Evolutionary conservation across 2,888 invertebrate genomes (phyloP).

Genomic region (Xanthia icteritia): DNA sequence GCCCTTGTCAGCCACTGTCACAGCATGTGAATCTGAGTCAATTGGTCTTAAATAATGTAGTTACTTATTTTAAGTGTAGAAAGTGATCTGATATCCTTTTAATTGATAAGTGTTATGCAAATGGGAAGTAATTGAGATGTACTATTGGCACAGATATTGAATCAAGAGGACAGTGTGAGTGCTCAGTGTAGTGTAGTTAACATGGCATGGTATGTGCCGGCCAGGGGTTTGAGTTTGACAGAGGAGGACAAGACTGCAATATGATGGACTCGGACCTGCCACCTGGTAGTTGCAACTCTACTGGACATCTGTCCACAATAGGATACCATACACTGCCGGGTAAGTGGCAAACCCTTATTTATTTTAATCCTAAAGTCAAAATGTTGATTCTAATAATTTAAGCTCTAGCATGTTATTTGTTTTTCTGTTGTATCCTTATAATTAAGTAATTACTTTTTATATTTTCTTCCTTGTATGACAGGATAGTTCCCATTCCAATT

Average conservation of each 20-base stretch:
- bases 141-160: conserved; percentile 62
- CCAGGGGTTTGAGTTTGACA: conserved; percentile 67
- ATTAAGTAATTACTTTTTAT: too few relatives aligned
- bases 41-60: conserved; percentile 40
- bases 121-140: conserved; percentile 54
- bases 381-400: not conserved
- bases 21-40: conserved; percentile 42
- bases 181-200: conserved; percentile 72
- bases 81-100: conserved; percentile 48
- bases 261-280: conserved; percentile 89
- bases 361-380: not conserved
- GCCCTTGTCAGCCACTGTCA: conserved; percentile 54
- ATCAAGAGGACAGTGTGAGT: conserved; percentile 54
- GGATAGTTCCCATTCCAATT: not conserved
- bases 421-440: not conserved
- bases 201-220: conserved; percentile 73
- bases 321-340: conserved; percentile 88
- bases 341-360: conserved; percentile 57
- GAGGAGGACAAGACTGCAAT: conserved; percentile 72
- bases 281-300: conserved; percentile 89
- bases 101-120: conserved; percentile 50
- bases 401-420: too few relatives aligned
- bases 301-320: conserved; percentile 89
- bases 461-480: not conserved
- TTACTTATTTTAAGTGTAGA: conserved; percentile 30